These are phyloP conservation scores for Gymnarchus niloticus DNA, from an alignment of 2,113 vertebrate species.

Conservation along the genomic window DNA sequence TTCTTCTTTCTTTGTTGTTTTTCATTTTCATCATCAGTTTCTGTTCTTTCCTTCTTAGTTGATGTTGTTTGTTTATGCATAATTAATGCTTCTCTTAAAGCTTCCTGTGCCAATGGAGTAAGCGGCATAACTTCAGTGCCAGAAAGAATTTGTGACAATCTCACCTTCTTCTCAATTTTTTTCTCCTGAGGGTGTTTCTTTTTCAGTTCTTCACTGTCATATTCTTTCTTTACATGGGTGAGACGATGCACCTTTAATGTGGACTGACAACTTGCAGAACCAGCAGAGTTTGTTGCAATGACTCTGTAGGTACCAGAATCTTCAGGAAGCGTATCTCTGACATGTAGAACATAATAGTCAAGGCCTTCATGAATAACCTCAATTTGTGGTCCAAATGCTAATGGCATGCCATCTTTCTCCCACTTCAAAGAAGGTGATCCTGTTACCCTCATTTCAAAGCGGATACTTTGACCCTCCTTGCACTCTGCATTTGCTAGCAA, in stretches of 20 bases:
- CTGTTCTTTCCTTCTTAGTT: conserved; percentile 83
- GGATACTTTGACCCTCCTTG: conserved; percentile 82
- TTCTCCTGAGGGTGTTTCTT: conserved; percentile 64
- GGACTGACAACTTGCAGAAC: conserved; percentile 92
- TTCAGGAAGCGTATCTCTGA: conserved; percentile 84
- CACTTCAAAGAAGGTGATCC: conserved; percentile 83
- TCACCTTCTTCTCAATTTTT: conserved; percentile 83
- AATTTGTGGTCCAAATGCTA: conserved; percentile 84
- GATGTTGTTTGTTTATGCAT: conserved; percentile 88
- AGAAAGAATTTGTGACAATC: conserved; percentile 85
- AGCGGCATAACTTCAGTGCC: conserved; percentile 73
- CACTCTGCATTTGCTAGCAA: conserved; percentile 90
- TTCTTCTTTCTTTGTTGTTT: conserved; percentile 78
- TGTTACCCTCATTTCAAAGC: conserved; percentile 94
- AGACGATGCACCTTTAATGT: conserved; percentile 83
- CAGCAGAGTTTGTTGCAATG: conserved; percentile 91
- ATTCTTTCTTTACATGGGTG: conserved; percentile 83
- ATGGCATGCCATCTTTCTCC: conserved; percentile 90
- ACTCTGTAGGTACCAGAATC: conserved; percentile 93
- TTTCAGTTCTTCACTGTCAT: conserved; percentile 70
- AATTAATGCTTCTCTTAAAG: conserved; percentile 83
- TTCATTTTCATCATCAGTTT: conserved; percentile 74
- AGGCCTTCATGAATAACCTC: conserved; percentile 92
- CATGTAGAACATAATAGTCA: conserved; percentile 90
- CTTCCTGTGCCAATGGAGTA: conserved; percentile 80